phyloP scores from a whole-genome alignment of 2,113 vertebrate genomes.

The Pluvianellus socialis region DNA sequence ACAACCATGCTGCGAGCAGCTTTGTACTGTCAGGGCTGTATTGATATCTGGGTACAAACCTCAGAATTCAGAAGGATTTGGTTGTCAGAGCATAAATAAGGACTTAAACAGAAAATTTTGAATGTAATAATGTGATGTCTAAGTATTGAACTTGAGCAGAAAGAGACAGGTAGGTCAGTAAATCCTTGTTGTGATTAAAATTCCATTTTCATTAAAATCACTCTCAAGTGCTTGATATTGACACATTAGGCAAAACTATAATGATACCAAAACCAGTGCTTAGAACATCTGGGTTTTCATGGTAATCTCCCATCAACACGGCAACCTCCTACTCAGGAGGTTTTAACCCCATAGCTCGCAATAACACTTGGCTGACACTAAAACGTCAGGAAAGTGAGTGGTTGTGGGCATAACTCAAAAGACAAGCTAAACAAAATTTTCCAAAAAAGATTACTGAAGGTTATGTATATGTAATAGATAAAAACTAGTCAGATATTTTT shows the following conservation, averaged over 20 bases:
- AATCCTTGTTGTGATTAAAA: background rate
- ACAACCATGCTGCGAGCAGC: accelerated
- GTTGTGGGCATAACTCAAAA: background rate
- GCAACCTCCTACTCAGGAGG: background rate
- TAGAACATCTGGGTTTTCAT: background rate
- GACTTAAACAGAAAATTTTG: background rate
- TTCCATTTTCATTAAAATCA: background rate
- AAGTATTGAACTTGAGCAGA: background rate
- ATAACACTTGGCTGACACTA: background rate
- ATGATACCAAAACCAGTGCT: background rate
- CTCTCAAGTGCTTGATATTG: background rate
- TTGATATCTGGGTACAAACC: background rate
- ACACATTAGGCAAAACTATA: background rate
- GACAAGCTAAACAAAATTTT: background rate
- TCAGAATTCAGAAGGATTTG: background rate
- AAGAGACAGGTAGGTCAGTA: background rate
- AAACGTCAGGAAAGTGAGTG: background rate
- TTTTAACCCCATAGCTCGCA: background rate
- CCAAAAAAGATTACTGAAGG: background rate
- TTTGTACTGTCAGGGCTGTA: background rate
- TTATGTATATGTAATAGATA: accelerated
- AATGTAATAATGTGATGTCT: background rate
- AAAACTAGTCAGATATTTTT: background rate
- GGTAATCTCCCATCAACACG: background rate
- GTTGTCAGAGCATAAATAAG: background rate